Conservation (phyloP, 2,797 vertebrate genomes). For the Numenius phaeopus region DNA sequence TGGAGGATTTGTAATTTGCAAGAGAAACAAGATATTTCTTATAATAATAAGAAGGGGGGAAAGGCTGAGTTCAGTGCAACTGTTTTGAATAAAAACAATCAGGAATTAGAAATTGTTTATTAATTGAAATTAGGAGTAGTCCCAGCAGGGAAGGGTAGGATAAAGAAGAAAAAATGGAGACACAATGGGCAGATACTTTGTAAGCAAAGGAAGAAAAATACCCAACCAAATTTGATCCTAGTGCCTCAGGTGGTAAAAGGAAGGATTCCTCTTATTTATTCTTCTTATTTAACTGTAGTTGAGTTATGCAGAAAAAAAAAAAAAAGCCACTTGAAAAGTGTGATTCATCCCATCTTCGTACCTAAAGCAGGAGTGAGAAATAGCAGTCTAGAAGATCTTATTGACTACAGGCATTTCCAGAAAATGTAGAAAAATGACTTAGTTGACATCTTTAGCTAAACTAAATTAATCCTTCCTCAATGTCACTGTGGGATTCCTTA, state of each 20-base stretch:
- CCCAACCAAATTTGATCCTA: not conserved
- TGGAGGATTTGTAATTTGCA: not conserved
- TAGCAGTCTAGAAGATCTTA: not conserved
- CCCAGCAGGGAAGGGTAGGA: not conserved
- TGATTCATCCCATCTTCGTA: not conserved
- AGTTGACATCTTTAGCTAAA: not conserved
- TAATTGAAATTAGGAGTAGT: not conserved
- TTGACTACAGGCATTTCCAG: not conserved
- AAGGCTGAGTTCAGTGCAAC: not conserved
- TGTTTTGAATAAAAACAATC: not conserved
- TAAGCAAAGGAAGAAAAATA: not conserved
- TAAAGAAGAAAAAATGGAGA: not conserved
- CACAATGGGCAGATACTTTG: not conserved
- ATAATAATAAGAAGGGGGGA: not conserved
- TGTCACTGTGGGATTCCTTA: not conserved
- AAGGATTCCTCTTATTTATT: not conserved
- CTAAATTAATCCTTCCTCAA: not conserved
- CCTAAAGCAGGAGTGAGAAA: not conserved
- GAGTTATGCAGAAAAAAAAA: not conserved
- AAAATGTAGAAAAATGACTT: not conserved
- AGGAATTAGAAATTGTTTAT: not conserved
- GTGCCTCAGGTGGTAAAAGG: not conserved
- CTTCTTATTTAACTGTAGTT: not conserved
- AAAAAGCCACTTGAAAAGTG: not conserved
- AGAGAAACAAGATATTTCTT: not conserved